A percentile compares a stretch with the other conserved stretches of the same genome.
Conservation (phyloP, 2,888 invertebrate species). For the Phasia obesa region DNA sequence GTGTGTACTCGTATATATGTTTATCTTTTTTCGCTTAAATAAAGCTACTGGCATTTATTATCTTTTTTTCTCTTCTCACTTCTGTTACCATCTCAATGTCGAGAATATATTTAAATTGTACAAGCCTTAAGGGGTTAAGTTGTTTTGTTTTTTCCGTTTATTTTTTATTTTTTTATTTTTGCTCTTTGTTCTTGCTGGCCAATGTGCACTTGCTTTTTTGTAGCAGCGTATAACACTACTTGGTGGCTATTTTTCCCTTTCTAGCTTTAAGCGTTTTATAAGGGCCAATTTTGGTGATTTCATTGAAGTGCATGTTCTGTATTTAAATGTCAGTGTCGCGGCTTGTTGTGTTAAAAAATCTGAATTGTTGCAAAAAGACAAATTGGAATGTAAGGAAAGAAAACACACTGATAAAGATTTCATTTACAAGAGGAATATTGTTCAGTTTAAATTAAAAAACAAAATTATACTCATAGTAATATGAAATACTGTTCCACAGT, state of each 20-base stretch:
- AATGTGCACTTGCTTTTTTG: slow-evolving; percentile 3
- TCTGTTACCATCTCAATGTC: slow-evolving; percentile 32
- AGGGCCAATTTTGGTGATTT: neutral
- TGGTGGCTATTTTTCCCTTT: neutral
- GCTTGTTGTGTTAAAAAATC: neutral
- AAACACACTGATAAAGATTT: neutral
- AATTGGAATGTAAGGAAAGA: neutral
- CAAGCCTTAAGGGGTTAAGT: slow-evolving; percentile 57
- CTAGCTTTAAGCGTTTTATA: neutral
- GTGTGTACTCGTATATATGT: neutral
- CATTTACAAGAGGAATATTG: neutral
- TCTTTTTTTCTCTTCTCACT: neutral
- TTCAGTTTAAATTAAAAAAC: neutral
- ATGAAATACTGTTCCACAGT: too few relatives aligned
- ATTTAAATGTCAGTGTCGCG: neutral
- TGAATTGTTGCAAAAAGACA: neutral
- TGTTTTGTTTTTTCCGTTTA: slow-evolving; percentile 3
- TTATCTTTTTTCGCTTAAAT: neutral
- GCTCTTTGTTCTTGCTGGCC: slow-evolving; percentile 2
- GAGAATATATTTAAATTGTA: slow-evolving; percentile 61
- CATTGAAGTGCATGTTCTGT: neutral
- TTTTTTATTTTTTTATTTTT: neutral
- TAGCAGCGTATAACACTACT: neutral
- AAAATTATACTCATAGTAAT: too few relatives aligned
- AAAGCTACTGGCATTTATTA: slow-evolving; percentile 6